phyloP scores from a whole-genome alignment of 2,888 invertebrate genomes.

The Alsophila aescularia region DNA sequence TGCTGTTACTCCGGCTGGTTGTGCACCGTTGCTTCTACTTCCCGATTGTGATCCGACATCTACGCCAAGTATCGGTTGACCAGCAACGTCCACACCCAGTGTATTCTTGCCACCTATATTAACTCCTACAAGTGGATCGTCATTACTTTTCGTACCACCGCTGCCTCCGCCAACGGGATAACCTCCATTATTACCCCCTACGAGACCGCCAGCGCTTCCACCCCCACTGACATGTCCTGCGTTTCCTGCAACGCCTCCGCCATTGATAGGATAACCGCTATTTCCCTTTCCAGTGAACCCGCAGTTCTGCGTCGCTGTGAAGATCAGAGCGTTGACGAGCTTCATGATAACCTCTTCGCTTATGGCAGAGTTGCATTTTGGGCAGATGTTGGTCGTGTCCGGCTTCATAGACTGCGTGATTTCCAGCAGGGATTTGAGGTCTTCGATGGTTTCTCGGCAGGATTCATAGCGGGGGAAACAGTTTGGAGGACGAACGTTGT shows the following conservation, averaged over 20 bases:
- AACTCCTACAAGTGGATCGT: neutral
- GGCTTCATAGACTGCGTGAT: constrained; percentile 39
- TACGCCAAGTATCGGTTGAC: neutral
- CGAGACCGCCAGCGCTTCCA: constrained; percentile 14
- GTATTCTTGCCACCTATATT: neutral
- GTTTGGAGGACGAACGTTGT: constrained; percentile 38
- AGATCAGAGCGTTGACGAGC: constrained; percentile 65
- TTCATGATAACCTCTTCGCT: constrained; percentile 66
- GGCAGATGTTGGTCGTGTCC: constrained; percentile 20
- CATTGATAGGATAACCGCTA: constrained; percentile 10
- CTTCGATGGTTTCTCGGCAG: constrained; percentile 47
- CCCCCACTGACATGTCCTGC: constrained; percentile 13
- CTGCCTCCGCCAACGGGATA: neutral
- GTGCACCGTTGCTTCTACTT: neutral
- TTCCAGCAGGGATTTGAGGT: constrained; percentile 45
- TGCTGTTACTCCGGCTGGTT: too few relatives aligned
- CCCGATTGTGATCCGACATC: neutral
- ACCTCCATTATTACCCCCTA: neutral
- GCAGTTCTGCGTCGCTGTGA: constrained; percentile 55
- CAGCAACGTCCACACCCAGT: neutral
- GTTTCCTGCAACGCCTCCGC: constrained; percentile 11
- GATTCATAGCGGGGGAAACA: constrained; percentile 37
- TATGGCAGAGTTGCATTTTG: constrained; percentile 31
- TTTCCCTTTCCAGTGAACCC: constrained; percentile 32
- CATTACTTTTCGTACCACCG: neutral